These are phyloP conservation scores for Leptosomus discolor DNA, from an alignment of 2,113 vertebrate species.

Conservation along the genomic window DNA sequence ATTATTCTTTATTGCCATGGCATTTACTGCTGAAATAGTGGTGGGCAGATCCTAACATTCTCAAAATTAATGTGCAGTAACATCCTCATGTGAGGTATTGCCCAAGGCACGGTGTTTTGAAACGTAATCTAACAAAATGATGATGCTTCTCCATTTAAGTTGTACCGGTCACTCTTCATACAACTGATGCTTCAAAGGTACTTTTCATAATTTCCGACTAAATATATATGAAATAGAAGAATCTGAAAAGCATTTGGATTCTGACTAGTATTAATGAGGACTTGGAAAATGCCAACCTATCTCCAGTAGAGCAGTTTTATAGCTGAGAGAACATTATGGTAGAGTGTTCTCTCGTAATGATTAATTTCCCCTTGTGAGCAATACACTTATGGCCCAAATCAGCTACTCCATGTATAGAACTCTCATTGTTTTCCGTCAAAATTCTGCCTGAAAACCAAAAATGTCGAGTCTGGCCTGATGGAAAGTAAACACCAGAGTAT, in stretches of 20 bases:
- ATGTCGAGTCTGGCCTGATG: background rate
- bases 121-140: conserved; percentile 57
- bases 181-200: conserved; percentile 39
- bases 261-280: conserved; percentile 57
- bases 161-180: conserved; percentile 33
- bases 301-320: conserved; percentile 42
- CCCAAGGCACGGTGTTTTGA: conserved; percentile 44
- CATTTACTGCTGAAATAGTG: conserved; percentile 63
- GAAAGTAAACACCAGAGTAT: background rate
- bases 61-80: conserved; percentile 66
- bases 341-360: conserved; percentile 31
- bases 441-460: background rate
- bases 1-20: conserved; percentile 65
- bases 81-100: conserved; percentile 41
- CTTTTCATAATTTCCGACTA: conserved; percentile 61
- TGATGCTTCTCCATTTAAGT: conserved; percentile 55
- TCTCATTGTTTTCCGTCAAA: background rate
- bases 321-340: conserved; percentile 28
- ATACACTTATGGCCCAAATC: background rate
- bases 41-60: conserved; percentile 47
- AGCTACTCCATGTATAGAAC: background rate
- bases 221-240: conserved; percentile 50
- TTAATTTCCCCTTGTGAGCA: conserved; percentile 26
- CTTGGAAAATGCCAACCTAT: conserved; percentile 37
- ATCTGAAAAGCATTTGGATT: conserved; percentile 37